Evolutionary conservation across 2,888 invertebrate genomes (phyloP), one percentile per base, ranked within the genome.

Genomic region (Alentia gelatinosa): DNA sequence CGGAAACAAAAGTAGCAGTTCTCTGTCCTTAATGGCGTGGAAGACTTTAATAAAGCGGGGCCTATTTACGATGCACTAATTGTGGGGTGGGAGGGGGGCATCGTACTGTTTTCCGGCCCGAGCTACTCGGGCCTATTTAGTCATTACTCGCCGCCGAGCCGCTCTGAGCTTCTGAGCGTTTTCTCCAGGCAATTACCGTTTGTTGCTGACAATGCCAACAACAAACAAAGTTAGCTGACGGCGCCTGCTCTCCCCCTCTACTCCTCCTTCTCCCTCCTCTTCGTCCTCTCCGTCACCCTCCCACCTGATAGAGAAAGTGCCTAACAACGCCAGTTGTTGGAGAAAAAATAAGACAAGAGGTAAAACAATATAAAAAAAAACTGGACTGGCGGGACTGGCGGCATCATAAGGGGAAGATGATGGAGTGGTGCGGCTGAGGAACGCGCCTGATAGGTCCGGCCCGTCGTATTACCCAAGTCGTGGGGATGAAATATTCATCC

Each of bases 1-100:
- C 37, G 39, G 79, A 35, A 39, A 37, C 79, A 37, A 39, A 79
- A 79, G 79, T 79, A 79, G 79, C 79, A 79, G 79, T 37, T 39
- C 37, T 35, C 37, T 39, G 79, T 19, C 79, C 79, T 79, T 79
- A 79, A 79, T 79, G 79, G 79, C 26, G 79, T n/a, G 79, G 79
- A 79, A 79, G 79, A 79, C 79, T 79, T 79, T 79, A 79, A 79
- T 79, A 79, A 79, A 79, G 79, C 79, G 35, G 79, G 79, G 37
- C 79, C 79, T 79, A 79, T 79, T 79, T 79, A 79, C 79, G 79
- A 79, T 79, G 79, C 79, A 79, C 79, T 79, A 79, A 79, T 79
- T 79, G 79, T 39, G 79, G 79, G 79, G 79, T 35, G n/a, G n/a
- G n/a, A n/a, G n/a, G n/a, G n/a, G n/a, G n/a, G n/a, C n/a, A n/a